Conservation (phyloP, 2,888 invertebrate species). For the Eucera pruinosa region DNA sequence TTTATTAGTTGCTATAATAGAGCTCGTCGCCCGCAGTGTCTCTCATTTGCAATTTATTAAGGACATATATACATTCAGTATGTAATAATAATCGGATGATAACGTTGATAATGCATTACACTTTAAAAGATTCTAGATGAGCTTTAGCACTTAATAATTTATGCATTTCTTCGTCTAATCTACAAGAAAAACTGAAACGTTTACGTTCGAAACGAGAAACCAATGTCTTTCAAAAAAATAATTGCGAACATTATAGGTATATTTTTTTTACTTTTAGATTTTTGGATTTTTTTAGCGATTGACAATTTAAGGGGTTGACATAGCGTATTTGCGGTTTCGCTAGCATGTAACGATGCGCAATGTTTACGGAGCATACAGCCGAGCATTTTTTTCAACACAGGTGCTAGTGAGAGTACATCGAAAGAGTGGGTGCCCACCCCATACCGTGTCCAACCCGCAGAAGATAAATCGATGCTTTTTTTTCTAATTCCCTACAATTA, state of each 20-base stretch:
- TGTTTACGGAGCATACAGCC: slow-evolving; percentile 20
- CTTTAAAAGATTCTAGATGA: not conserved
- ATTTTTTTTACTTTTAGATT: not conserved
- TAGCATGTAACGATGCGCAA: slow-evolving; percentile 27
- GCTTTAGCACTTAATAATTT: too few species aligned
- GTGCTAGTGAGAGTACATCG: slow-evolving; percentile 45
- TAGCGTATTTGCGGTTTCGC: slow-evolving; percentile 11
- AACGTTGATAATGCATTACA: slow-evolving; percentile 24
- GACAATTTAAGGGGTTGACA: not conserved
- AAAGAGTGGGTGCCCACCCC: slow-evolving; percentile 30
- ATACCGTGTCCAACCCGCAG: not conserved
- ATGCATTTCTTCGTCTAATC: not conserved
- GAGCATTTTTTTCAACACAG: slow-evolving; percentile 45
- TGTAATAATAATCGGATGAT: slow-evolving; percentile 22
- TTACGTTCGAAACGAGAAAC: not conserved
- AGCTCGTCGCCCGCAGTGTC: slow-evolving; percentile 46
- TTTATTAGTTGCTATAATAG: slow-evolving; percentile 17
- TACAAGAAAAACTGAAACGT: not conserved
- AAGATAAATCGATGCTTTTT: slow-evolving; percentile 48
- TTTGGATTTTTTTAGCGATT: not conserved
- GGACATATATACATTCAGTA: not conserved
- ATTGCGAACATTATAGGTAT: not conserved
- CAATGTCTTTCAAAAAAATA: not conserved
- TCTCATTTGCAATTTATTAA: slow-evolving; percentile 40
- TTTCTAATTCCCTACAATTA: slow-evolving; percentile 38